A percentile compares a stretch with the other conserved stretches of the same genome.
Conservation (phyloP, 2,888 invertebrate species). For the Eurytoma adleriae region DNA sequence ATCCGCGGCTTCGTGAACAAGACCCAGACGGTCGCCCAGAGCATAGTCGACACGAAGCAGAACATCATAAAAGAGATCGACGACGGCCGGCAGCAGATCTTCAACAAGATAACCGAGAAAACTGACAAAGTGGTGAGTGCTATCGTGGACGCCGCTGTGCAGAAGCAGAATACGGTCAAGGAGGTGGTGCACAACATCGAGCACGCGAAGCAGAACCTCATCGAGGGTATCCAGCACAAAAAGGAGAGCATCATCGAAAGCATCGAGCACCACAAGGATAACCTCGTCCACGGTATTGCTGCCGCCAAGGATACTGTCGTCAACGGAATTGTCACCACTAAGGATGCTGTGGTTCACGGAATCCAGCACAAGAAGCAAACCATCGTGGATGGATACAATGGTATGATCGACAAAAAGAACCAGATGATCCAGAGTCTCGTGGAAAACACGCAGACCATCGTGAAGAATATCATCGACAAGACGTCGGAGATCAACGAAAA, state of each 20-base stretch:
- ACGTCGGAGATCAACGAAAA: neutral
- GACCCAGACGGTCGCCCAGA: neutral
- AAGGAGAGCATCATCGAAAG: neutral
- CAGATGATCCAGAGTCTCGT: constrained; percentile 12
- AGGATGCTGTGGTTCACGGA: neutral
- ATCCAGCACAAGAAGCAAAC: neutral
- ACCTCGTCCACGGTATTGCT: neutral
- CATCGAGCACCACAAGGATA: neutral
- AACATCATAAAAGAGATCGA: too few relatives aligned
- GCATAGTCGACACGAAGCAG: neutral
- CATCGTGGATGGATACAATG: neutral
- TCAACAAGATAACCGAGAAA: neutral
- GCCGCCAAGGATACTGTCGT: neutral
- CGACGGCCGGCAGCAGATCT: too few relatives aligned
- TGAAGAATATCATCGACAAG: constrained; percentile 6
- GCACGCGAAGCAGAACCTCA: neutral
- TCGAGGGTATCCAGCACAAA: neutral
- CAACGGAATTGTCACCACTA: neutral
- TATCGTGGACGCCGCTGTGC: neutral
- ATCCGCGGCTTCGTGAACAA: neutral
- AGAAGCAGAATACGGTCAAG: neutral
- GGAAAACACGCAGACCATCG: neutral
- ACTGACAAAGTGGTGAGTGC: neutral
- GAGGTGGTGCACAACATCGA: neutral
- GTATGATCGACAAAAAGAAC: neutral